These are phyloP conservation scores for Grammomys dolichurus DNA, from an alignment of 2,113 vertebrate species.

Conservation along the genomic window DNA sequence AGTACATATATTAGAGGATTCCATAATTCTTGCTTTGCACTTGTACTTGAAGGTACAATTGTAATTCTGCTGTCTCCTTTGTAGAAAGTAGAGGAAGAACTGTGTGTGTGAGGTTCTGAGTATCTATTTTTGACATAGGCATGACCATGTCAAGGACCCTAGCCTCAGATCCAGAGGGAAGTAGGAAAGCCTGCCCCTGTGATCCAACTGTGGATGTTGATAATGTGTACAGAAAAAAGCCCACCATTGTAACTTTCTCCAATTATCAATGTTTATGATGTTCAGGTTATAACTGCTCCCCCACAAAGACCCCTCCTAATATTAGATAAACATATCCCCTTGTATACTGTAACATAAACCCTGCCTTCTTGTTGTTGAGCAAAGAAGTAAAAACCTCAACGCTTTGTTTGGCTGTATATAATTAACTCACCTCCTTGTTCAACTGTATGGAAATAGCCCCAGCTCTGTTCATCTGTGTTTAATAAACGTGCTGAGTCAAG, in stretches of 20 bases:
- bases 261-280: rapidly evolving
- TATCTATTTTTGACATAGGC: no score
- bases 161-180: not conserved
- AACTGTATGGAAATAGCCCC: not conserved
- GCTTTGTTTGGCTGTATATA: no score
- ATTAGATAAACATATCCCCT: not conserved
- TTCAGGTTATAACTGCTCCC: not conserved
- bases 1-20: not conserved
- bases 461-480: not conserved
- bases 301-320: not conserved
- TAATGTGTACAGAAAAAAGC: not conserved
- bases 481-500: not conserved
- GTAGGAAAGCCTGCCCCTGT: not conserved
- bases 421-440: not conserved
- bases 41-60: not conserved
- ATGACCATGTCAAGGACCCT: not conserved
- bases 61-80: not conserved
- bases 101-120: not conserved
- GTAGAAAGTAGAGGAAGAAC: not conserved
- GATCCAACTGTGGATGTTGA: not conserved
- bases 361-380: not conserved
- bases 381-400: not conserved
- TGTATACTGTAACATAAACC: not conserved
- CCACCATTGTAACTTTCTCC: not conserved
- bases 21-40: not conserved